Conservation (phyloP, 1,140 invertebrate genomes). For the Nilaparvata lugens region DNA sequence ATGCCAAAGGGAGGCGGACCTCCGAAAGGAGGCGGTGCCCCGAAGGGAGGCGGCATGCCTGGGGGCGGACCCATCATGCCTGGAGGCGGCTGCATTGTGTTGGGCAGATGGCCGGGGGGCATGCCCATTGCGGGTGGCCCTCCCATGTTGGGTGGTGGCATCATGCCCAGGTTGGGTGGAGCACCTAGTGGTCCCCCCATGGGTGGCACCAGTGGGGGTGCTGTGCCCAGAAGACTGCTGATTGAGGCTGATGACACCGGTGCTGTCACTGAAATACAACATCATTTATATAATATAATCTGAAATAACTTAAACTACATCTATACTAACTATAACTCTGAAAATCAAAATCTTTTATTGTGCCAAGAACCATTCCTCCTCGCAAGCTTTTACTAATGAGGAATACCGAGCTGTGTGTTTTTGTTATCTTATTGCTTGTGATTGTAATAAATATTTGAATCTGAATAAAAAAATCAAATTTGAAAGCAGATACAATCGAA, state of each 20-base stretch:
- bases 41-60: constrained; percentile 39
- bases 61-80: constrained; percentile 43
- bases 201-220: not conserved
- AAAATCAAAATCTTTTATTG: no score
- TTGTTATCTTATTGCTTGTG: no score
- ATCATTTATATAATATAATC: no score
- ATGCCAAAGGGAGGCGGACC: constrained; percentile 55
- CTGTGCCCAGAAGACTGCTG: not conserved
- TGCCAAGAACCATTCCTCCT: no score
- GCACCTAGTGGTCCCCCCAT: not conserved
- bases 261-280: no score
- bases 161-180: not conserved
- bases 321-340: no score
- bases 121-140: not conserved
- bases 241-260: not conserved
- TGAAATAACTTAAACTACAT: no score
- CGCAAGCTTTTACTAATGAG: no score
- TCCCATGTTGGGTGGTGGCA: not conserved
- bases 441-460: no score
- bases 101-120: constrained; percentile 29
- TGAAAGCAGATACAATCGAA: no score
- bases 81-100: constrained; percentile 45
- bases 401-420: no score
- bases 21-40: constrained; percentile 44
- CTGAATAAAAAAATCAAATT: no score